Conservation (phyloP, 2,888 invertebrate species). For the Drosophila suboccidentalis region DNA sequence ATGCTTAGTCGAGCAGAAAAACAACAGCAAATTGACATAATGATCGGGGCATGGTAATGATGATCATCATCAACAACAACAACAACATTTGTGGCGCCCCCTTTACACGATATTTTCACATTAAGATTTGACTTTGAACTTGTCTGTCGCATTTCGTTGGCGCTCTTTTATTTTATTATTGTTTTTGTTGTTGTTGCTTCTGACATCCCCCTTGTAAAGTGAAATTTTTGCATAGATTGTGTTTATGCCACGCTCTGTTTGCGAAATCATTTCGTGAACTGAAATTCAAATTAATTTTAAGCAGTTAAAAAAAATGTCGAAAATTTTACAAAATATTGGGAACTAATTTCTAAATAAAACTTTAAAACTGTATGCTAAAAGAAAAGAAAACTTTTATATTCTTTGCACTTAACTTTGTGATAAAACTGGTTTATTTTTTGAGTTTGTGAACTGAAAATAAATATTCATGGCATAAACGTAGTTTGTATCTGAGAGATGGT, state of each 20-base stretch:
- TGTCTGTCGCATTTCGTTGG: slow-evolving; percentile 28
- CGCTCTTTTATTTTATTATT: slow-evolving; percentile 24
- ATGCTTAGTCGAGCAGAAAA: slow-evolving; percentile 77
- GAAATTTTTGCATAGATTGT: slow-evolving; percentile 13
- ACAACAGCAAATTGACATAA: slow-evolving; percentile 71
- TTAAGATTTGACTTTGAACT: slow-evolving; percentile 64
- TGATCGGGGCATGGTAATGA: slow-evolving; percentile 55
- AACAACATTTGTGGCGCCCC: slow-evolving; percentile 56
- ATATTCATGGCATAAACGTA: slow-evolving; percentile 13
- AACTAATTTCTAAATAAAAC: no score
- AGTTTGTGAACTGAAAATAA: not conserved
- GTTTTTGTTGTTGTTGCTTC: slow-evolving; percentile 14
- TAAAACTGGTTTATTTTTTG: not conserved
- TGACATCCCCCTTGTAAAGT: slow-evolving; percentile 23
- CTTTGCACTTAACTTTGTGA: no score
- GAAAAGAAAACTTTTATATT: no score
- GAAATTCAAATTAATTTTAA: no score
- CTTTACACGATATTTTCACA: slow-evolving; percentile 40
- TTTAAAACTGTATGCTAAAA: no score
- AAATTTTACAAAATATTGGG: no score
- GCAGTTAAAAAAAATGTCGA: no score
- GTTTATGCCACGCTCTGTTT: slow-evolving; percentile 5
- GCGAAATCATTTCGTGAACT: not conserved
- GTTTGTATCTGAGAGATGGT: slow-evolving; percentile 8
- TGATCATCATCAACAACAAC: slow-evolving; percentile 25